Conservation (phyloP, 23 tunicate genomes). For the Phallusia fumigata region DNA sequence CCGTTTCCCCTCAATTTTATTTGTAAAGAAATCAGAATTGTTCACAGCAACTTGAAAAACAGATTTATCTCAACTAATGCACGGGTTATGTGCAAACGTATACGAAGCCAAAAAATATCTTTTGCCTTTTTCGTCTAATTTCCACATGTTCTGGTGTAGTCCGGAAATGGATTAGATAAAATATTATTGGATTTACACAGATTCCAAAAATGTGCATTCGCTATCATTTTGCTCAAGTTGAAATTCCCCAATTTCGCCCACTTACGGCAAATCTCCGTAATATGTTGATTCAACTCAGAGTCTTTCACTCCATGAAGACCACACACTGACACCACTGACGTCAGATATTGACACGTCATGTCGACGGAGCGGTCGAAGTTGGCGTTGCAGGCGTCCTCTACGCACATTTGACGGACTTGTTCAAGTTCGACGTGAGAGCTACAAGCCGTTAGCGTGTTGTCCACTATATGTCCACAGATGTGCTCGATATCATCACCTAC, state of each 20-base stretch:
- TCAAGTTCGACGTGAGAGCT: slow-evolving; percentile 15
- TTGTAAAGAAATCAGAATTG: too few relatives aligned
- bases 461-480: slow-evolving; percentile 16
- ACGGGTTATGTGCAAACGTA: too few relatives aligned
- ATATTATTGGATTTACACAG: too few relatives aligned
- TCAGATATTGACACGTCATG: background rate
- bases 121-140: too few relatives aligned
- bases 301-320: background rate
- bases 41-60: too few relatives aligned
- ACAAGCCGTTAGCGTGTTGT: background rate
- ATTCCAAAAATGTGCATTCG: too few relatives aligned
- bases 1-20: too few relatives aligned
- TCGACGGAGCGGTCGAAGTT: background rate
- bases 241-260: background rate
- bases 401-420: background rate
- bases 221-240: too few relatives aligned
- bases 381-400: slow-evolving; percentile 26
- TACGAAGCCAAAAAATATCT: too few relatives aligned
- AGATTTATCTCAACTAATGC: too few relatives aligned
- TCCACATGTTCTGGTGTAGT: too few relatives aligned
- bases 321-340: slow-evolving; percentile 13
- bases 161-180: too few relatives aligned
- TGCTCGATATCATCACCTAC: slow-evolving; percentile 8
- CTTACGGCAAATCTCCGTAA: slow-evolving; percentile 26
- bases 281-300: background rate